Percentiles rank a stretch among this genome's conserved stretches.
Conservation (phyloP, 2,797 vertebrate genomes). For the Crax fasciolata region DNA sequence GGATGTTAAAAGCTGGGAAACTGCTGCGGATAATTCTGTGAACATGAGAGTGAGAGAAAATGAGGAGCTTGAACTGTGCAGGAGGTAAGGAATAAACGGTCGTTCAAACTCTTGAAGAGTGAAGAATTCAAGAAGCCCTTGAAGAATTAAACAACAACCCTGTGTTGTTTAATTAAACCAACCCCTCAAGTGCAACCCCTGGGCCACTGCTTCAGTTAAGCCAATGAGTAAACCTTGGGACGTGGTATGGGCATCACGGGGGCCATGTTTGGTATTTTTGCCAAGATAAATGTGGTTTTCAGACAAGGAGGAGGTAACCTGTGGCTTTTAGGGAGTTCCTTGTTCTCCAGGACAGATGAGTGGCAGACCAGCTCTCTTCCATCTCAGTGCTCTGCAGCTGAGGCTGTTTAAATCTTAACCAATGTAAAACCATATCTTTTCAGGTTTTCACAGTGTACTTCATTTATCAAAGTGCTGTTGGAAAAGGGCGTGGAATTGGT, state of each 20-base stretch:
- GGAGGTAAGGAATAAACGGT: background rate
- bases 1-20: background rate
- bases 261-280: background rate
- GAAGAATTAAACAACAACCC: background rate
- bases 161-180: conserved; percentile 17
- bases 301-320: background rate
- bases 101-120: background rate
- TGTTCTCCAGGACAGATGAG: background rate
- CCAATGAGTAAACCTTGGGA: background rate
- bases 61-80: background rate
- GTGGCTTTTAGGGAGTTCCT: background rate
- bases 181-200: background rate
- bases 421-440: background rate
- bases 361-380: background rate
- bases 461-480: background rate
- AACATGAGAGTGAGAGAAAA: background rate
- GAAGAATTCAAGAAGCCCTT: background rate
- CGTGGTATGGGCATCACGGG: background rate
- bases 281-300: background rate
- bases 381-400: background rate
- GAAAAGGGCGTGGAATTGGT: background rate
- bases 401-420: background rate
- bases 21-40: background rate
- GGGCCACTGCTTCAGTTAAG: background rate
- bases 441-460: background rate